A percentile compares a stretch with the other conserved stretches of the same genome.
phyloP scores from a whole-genome alignment of 2,888 invertebrate genomes.

The Limnephilus marmoratus region DNA sequence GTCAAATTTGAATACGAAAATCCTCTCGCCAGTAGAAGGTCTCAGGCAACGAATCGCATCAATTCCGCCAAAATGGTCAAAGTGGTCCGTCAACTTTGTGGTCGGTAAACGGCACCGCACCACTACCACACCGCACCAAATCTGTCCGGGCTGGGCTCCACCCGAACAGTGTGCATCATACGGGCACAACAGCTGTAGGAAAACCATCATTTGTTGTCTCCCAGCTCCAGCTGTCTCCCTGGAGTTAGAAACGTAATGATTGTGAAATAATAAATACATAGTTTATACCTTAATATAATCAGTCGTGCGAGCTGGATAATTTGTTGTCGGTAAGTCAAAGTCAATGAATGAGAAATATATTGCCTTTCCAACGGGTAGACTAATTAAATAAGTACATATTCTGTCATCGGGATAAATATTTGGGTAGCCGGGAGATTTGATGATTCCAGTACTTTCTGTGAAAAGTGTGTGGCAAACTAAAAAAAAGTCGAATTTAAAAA shows the following conservation, averaged over 20 bases:
- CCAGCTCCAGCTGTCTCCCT: too few species aligned
- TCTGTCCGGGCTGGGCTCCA: too few species aligned
- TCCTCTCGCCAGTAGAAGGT: not conserved
- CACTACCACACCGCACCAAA: too few species aligned
- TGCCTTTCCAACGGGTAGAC: constrained; percentile 79
- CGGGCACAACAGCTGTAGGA: not conserved
- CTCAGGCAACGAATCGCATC: not conserved
- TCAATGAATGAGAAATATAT: constrained; percentile 82
- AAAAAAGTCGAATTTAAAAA: constrained; percentile 64
- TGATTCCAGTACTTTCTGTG: constrained; percentile 77
- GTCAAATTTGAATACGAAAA: not conserved
- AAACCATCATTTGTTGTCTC: not conserved
- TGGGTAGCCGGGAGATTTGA: constrained; percentile 88
- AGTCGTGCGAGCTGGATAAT: constrained; percentile 73
- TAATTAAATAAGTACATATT: constrained; percentile 84
- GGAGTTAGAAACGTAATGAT: too few species aligned
- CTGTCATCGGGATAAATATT: constrained; percentile 79
- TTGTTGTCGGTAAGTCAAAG: constrained; percentile 80
- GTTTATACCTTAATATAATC: constrained; percentile 72
- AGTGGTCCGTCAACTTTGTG: not conserved
- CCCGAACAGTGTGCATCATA: not conserved
- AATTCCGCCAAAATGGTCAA: not conserved
- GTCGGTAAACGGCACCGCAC: not conserved
- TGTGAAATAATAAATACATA: not conserved
- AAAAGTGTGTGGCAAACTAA: constrained; percentile 82